Conservation (phyloP, 2,888 invertebrate species). For the Leptinotarsa rubiginosa region DNA sequence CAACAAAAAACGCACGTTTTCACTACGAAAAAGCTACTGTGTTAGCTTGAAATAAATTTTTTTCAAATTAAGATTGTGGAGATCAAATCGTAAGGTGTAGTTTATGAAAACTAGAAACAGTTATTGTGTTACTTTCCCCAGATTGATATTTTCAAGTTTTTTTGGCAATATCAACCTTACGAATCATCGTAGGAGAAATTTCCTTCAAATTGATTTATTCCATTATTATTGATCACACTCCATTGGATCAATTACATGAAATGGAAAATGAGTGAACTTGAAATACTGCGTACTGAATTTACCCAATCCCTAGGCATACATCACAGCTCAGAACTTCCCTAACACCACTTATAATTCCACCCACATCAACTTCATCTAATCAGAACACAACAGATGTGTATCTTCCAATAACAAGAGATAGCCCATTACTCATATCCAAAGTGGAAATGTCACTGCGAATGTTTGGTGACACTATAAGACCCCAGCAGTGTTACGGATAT, state of each 20-base stretch:
- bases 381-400: slow-evolving; percentile 30
- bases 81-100: too few species aligned
- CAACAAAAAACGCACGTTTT: too few species aligned
- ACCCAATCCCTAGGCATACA: neutral
- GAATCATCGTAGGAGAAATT: too few species aligned
- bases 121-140: too few species aligned
- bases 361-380: slow-evolving; percentile 29
- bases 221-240: neutral
- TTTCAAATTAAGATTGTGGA: too few species aligned
- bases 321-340: slow-evolving; percentile 5
- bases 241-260: neutral
- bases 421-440: slow-evolving; percentile 23
- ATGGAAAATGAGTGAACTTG: neutral
- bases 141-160: too few species aligned
- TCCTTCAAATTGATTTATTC: too few species aligned
- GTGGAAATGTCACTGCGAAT: slow-evolving; percentile 25
- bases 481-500: slow-evolving; percentile 13
- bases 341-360: slow-evolving; percentile 18
- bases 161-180: too few species aligned
- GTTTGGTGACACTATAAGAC: slow-evolving; percentile 21
- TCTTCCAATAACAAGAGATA: slow-evolving; percentile 23
- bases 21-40: too few species aligned
- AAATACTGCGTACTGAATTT: neutral
- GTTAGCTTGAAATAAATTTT: too few species aligned
- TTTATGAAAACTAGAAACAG: neutral